A percentile compares a stretch with the other conserved stretches of the same genome.
These are phyloP conservation scores for Lepidothrix coronata DNA, from an alignment of 2,113 vertebrate species.

Conservation along the genomic window DNA sequence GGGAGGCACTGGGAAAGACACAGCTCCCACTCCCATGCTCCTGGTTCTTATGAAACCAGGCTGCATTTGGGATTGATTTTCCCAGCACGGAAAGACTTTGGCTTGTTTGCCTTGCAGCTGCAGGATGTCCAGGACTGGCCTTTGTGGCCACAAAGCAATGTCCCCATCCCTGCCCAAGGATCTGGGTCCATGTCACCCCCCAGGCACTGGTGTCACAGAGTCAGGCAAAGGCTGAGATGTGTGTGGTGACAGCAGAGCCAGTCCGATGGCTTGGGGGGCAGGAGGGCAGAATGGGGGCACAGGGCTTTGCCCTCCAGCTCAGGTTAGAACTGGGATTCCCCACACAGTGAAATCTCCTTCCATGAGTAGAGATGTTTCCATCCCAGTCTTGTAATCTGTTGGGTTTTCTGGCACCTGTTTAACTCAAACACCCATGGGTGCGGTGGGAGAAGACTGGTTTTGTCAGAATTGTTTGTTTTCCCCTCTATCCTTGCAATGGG, in stretches of 20 bases:
- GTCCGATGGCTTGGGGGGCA: not conserved
- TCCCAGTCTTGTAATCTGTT: not conserved
- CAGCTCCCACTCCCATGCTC: not conserved
- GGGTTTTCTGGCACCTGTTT: not conserved
- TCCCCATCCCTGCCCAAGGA: not conserved
- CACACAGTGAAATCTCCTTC: rapidly evolving
- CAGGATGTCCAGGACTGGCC: not conserved
- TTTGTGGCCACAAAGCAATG: rapidly evolving
- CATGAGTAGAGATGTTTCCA: not conserved
- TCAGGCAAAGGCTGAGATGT: not conserved
- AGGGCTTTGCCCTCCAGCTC: not conserved
- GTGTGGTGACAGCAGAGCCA: not conserved
- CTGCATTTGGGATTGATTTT: not conserved
- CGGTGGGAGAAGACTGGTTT: not conserved
- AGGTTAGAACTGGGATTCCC: not conserved
- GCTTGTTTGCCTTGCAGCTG: not conserved
- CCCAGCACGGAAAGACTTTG: not conserved
- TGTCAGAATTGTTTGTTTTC: not conserved
- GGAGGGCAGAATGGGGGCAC: rapidly evolving
- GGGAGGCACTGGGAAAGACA: not conserved
- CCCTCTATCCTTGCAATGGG: not conserved
- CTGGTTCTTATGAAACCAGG: not conserved
- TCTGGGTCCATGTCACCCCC: not conserved
- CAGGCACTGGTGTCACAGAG: not conserved
- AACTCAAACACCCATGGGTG: not conserved